Evolutionary conservation across 2,888 invertebrate genomes (phyloP), one percentile per base, ranked within the genome.

Genomic region (Labia minor): DNA sequence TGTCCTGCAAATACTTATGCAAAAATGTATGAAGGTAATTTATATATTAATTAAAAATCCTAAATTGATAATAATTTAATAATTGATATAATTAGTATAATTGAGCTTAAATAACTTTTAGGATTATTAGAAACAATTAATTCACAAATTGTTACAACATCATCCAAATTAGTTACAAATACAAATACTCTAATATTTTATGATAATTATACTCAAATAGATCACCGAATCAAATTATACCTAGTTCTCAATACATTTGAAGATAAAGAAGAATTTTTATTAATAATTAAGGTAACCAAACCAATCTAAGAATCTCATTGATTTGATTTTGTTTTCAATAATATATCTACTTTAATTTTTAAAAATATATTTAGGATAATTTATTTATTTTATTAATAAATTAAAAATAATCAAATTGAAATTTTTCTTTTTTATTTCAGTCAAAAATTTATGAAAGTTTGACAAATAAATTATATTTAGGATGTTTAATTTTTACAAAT

Each of bases 201-300:
- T 70, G 78, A 73, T 4, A 79, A 84, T 72, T 84, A 82, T 66
- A 77, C 77, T 68, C 78, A 80, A 70, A 77, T 83, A 18, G 85
- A 85, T 75, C 83, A 83, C 72, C 80, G 84, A 64, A 75, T 85
- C n/a, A 84, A 84, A 72, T 75, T 82, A 1, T 81, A 81, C 73
- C 78, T 85, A 37, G 81, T 81, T 73, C 77, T 83, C 70, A 77
- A 77, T 68, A 76, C 83, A 72, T 83, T 85, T 70, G 80, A 82
- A 69, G 79, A 81, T 68, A 77, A 80, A 67, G 78, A 78, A 26
- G 84, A 84, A 73, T 80, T 81, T 68, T 78, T 84, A 4, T 78
- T 81, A 65, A 78, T 82, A 76, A 73, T 83, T 64, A 76, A 74
- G n/a, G 66, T 81, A 1, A 79, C n/a, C n/a, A n/a, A n/a, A n/a